Conservation (phyloP, 2,888 invertebrate species). For the Lymantria dispar region DNA sequence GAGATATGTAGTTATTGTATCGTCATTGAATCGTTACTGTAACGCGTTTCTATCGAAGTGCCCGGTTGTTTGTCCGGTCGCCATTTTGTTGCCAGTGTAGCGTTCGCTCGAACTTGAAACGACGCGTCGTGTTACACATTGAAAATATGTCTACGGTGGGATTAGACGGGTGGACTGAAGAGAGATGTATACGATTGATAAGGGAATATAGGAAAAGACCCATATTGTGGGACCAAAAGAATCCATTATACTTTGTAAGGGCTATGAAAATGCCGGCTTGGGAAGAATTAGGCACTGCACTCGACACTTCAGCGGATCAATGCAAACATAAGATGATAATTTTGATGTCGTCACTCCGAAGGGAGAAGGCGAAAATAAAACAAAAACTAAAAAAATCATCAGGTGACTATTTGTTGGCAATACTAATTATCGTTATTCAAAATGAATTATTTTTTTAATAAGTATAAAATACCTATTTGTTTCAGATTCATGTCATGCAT, state of each 20-base stretch:
- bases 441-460: not conserved
- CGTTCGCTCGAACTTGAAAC: constrained; percentile 41
- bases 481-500: constrained; percentile 27
- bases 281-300: constrained; percentile 35
- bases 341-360: constrained; percentile 47
- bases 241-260: constrained; percentile 40
- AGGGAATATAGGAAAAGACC: constrained; percentile 39
- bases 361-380: constrained; percentile 48
- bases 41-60: constrained; percentile 21
- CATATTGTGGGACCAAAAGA: constrained; percentile 44
- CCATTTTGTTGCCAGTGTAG: constrained; percentile 47
- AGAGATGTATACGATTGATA: constrained; percentile 43
- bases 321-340: constrained; percentile 50
- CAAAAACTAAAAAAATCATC: constrained; percentile 17
- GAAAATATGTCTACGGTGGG: constrained; percentile 27
- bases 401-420: not conserved
- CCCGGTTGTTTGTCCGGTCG: constrained; percentile 20
- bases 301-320: constrained; percentile 29
- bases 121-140: constrained; percentile 37
- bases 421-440: not conserved
- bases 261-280: constrained; percentile 38
- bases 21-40: constrained; percentile 24
- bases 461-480: not conserved
- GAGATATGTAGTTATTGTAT: constrained; percentile 13
- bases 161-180: constrained; percentile 42